A percentile compares a stretch with the other conserved stretches of the same genome.
Conservation (phyloP, 1,140 invertebrate genomes). For the Ceratosolen fusciceps region DNA sequence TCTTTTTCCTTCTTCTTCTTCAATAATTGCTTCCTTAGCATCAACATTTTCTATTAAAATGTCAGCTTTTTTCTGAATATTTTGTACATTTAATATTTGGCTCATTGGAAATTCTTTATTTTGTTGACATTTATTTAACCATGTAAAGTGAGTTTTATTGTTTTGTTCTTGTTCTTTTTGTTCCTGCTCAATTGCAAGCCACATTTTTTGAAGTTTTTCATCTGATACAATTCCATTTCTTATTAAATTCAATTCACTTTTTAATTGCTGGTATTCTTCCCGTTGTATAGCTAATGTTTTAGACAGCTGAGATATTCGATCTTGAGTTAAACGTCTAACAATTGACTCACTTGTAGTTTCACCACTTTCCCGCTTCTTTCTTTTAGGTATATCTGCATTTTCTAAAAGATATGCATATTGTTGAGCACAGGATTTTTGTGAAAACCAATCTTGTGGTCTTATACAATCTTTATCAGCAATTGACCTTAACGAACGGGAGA, state of each 20-base stretch:
- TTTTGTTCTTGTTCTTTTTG: conserved; percentile 80
- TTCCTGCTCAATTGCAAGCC: conserved; percentile 80
- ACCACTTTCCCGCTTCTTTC: conserved; percentile 83
- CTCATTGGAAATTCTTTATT: conserved; percentile 58
- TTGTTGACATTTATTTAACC: conserved; percentile 80
- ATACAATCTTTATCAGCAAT: conserved; percentile 78
- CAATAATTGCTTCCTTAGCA: conserved; percentile 37
- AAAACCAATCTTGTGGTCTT: conserved; percentile 90
- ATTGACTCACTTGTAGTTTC: conserved; percentile 88
- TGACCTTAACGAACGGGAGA: conserved; percentile 83
- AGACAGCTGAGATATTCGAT: conserved; percentile 84
- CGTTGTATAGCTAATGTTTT: conserved; percentile 79
- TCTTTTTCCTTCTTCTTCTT: conserved; percentile 64
- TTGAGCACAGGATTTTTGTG: conserved; percentile 90
- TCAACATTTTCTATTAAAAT: conserved; percentile 57
- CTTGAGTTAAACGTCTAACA: conserved; percentile 82
- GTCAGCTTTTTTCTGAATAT: conserved; percentile 56
- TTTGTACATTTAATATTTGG: conserved; percentile 50
- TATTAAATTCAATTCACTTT: conserved; percentile 75
- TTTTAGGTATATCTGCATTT: conserved; percentile 87
- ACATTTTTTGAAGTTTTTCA: conserved; percentile 80
- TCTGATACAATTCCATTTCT: conserved; percentile 75
- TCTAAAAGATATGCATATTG: conserved; percentile 90
- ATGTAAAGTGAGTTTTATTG: conserved; percentile 75
- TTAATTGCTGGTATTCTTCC: conserved; percentile 80